Conservation (phyloP, 2,113 vertebrate genomes). For the Megaceryle maxima region DNA sequence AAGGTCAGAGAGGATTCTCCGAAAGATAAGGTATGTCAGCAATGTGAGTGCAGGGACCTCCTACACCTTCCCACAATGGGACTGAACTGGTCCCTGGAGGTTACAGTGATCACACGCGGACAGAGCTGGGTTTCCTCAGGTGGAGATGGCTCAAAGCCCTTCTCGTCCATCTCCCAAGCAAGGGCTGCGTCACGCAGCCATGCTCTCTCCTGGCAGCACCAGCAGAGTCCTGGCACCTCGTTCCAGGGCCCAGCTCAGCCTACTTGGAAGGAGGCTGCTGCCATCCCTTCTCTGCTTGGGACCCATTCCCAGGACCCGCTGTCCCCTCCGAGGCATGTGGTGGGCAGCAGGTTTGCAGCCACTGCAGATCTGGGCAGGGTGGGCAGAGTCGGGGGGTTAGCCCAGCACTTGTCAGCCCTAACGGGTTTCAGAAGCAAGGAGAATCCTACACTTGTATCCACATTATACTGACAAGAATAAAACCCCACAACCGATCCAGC, state of each 20-base stretch:
- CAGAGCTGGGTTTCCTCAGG: neutral
- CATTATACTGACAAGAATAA: neutral
- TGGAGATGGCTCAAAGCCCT: fast-evolving
- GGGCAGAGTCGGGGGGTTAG: fast-evolving
- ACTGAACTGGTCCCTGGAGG: neutral
- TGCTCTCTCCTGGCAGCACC: neutral
- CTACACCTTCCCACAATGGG: fast-evolving
- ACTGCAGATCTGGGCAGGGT: fast-evolving
- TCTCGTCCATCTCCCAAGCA: fast-evolving
- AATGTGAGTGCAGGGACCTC: neutral
- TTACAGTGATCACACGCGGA: fast-evolving
- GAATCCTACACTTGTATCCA: neutral
- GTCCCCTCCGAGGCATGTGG: fast-evolving
- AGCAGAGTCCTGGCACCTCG: neutral
- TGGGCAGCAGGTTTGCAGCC: fast-evolving
- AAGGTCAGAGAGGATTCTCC: neutral
- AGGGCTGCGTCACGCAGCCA: fast-evolving
- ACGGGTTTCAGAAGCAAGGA: neutral
- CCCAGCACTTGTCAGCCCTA: neutral
- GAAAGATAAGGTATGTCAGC: neutral
- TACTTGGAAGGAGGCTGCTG: neutral
- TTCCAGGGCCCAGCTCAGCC: neutral
- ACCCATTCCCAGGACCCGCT: neutral
- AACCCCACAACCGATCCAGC: neutral
- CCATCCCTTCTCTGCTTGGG: neutral